Evolutionary conservation across 2,888 invertebrate genomes (phyloP).

Genomic region (Micropterix aruncella): DNA sequence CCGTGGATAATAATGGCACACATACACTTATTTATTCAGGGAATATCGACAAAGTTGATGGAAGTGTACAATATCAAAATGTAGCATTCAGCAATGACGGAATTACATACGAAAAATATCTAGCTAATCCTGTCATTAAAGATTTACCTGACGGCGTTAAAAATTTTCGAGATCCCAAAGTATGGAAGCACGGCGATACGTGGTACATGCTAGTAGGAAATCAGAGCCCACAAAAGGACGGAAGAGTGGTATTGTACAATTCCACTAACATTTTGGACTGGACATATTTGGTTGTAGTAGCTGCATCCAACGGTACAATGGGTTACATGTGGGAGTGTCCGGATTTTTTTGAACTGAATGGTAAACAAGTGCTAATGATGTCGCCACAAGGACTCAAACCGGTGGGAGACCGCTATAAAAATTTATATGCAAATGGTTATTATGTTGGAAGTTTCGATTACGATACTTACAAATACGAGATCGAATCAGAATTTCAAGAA

Average conservation of each 20-base stretch:
- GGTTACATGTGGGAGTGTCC: conserved; percentile 41
- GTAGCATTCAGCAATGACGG: conserved; percentile 29
- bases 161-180: conserved; percentile 37
- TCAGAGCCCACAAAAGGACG: conserved; percentile 22
- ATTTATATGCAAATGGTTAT: conserved; percentile 26
- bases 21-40: conserved; percentile 30
- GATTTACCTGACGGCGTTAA: conserved; percentile 23
- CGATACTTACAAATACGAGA: conserved; percentile 23
- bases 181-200: conserved; percentile 26
- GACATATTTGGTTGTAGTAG: conserved; percentile 26
- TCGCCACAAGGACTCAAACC: conserved; percentile 30
- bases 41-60: conserved; percentile 16
- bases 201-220: conserved; percentile 33
- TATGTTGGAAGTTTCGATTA: conserved; percentile 31
- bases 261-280: conserved; percentile 26
- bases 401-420: conserved; percentile 29
- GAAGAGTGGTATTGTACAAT: conserved; percentile 27
- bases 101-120: conserved; percentile 25
- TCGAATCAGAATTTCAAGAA: conserved; percentile 9
- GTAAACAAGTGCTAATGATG: conserved; percentile 27
- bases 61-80: conserved; percentile 26
- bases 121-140: conserved; percentile 27
- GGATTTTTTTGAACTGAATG: conserved; percentile 32
- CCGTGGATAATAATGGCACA: conserved; percentile 21
- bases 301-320: conserved; percentile 23